A percentile compares a stretch with the other conserved stretches of the same genome.
Conservation (phyloP, 2,113 vertebrate species). For the Apus apus region DNA sequence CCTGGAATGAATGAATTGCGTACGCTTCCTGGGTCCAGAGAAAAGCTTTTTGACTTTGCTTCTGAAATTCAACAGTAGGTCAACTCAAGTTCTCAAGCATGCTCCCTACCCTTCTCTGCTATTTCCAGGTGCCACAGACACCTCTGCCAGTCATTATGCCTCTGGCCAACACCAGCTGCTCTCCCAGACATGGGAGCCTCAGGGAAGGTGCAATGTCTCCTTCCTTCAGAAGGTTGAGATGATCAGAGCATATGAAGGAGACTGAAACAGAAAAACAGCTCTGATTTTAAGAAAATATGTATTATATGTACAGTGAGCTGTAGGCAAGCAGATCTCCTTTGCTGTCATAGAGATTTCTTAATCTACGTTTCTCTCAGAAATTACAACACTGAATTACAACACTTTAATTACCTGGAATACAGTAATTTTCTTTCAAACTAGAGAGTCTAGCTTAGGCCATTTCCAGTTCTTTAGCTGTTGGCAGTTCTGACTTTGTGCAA, state of each 20-base stretch:
- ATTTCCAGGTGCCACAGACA: not conserved
- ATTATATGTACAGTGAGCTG: not conserved
- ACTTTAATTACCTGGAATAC: accelerated
- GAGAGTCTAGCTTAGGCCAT: not conserved
- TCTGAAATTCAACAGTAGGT: not conserved
- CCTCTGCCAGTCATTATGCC: accelerated
- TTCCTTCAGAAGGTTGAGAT: not conserved
- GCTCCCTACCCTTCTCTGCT: not conserved
- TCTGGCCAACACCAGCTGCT: not conserved
- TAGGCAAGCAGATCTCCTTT: not conserved
- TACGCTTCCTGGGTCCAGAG: not conserved
- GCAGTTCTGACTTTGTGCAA: not conserved
- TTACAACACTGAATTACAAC: not conserved
- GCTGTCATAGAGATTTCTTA: not conserved
- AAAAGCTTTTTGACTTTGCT: not conserved
- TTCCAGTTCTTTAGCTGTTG: not conserved
- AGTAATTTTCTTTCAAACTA: not conserved
- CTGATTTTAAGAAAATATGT: not conserved
- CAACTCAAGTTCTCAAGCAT: not conserved
- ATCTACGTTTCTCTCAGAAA: not conserved
- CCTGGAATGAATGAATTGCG: not conserved
- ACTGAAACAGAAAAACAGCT: not conserved
- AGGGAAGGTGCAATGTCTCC: not conserved
- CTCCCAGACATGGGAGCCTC: not conserved
- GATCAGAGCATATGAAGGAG: not conserved